Percentiles rank a stretch among this genome's conserved stretches.
phyloP scores from a whole-genome alignment of 2,113 vertebrate genomes.

The Ceyx cyanopectus region DNA sequence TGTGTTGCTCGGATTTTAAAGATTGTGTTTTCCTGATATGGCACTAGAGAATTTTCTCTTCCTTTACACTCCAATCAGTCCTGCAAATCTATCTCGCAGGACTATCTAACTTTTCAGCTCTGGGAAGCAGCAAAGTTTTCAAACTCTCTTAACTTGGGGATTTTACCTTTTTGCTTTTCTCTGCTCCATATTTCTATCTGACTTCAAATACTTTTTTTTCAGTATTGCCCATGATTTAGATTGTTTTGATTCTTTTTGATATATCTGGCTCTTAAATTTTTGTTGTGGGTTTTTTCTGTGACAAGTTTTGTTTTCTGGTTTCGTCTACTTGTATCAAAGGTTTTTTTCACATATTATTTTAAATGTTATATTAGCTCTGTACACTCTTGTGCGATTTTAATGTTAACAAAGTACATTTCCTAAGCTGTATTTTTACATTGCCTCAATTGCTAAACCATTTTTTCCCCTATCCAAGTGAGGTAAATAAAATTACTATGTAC shows the following conservation, averaged over 20 bases:
- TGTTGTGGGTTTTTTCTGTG: too few relatives aligned
- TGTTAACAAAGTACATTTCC: neutral
- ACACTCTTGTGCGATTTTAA: neutral
- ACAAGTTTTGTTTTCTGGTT: neutral
- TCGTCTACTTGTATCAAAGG: neutral
- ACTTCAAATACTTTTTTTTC: neutral
- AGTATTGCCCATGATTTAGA: rapidly evolving
- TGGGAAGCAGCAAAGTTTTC: neutral
- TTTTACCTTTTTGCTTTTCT: neutral
- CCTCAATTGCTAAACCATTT: neutral
- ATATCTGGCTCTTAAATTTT: neutral
- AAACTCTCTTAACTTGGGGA: neutral
- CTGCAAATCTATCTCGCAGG: neutral
- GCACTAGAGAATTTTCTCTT: too few relatives aligned
- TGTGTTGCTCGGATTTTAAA: neutral
- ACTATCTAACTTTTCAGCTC: too few relatives aligned
- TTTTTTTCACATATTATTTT: neutral
- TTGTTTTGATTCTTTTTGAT: neutral
- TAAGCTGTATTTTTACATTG: neutral
- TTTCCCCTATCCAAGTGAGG: neutral
- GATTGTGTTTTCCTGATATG: rapidly evolving
- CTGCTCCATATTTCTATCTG: neutral
- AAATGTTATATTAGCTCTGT: neutral
- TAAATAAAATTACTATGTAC: neutral
- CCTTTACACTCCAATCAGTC: rapidly evolving